Conservation (phyloP, 2,113 vertebrate genomes). For the Petaurus breviceps region DNA sequence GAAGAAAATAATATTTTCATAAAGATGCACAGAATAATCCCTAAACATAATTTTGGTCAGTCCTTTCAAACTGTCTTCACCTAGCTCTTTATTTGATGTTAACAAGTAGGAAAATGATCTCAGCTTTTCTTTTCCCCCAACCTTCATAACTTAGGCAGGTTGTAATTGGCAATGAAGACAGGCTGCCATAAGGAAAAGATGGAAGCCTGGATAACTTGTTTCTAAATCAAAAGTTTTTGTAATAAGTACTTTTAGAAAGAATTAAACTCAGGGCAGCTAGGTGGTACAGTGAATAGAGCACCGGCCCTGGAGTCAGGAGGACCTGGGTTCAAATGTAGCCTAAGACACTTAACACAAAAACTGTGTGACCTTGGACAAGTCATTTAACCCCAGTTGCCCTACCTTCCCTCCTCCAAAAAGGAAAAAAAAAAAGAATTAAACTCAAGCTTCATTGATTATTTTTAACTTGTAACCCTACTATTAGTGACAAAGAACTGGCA, state of each 20-base stretch:
- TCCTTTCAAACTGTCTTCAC: constrained; percentile 17
- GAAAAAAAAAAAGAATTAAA: not conserved
- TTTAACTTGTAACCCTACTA: not conserved
- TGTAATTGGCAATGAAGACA: constrained; percentile 35
- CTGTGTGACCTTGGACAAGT: too few species aligned
- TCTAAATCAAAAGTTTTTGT: constrained; percentile 10
- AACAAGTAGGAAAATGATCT: constrained; percentile 10
- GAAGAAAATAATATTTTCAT: not conserved
- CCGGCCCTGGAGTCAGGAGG: too few species aligned
- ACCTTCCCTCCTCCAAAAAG: too few species aligned
- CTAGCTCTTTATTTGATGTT: constrained; percentile 3
- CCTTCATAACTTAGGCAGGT: not conserved
- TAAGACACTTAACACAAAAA: too few species aligned
- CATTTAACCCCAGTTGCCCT: too few species aligned
- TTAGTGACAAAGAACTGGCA: not conserved
- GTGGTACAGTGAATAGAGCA: too few species aligned
- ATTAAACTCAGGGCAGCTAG: not conserved
- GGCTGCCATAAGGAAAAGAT: constrained; percentile 17
- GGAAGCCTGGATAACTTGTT: not conserved
- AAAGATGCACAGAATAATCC: constrained; percentile 13
- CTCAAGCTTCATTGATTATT: not conserved
- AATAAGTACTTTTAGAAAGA: constrained; percentile 40
- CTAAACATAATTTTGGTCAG: constrained; percentile 13
- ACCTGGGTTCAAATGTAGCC: too few species aligned
- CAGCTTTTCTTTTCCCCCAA: not conserved